These are phyloP conservation scores for Furcula furcula DNA, from an alignment of 2,888 invertebrate genomes.

Conservation along the genomic window DNA sequence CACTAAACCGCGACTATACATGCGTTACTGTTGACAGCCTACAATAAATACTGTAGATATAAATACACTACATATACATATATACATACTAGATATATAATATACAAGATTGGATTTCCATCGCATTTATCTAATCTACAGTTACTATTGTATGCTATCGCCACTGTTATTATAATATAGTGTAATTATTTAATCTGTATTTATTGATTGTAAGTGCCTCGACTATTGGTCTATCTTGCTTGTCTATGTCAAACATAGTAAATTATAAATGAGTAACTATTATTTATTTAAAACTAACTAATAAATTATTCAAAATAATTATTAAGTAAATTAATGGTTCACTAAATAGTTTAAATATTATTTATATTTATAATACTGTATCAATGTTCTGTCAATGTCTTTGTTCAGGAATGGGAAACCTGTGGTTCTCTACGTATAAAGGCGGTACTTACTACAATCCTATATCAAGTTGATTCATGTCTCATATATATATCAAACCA, in stretches of 20 bases:
- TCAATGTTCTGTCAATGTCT: slow-evolving; percentile 6
- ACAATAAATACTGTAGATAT: too few species aligned
- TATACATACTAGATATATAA: too few species aligned
- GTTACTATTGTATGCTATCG: too few species aligned
- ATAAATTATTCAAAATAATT: slow-evolving; percentile 31
- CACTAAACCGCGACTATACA: too few species aligned
- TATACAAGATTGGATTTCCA: too few species aligned
- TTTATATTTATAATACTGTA: slow-evolving; percentile 18
- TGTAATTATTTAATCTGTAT: slow-evolving; percentile 5
- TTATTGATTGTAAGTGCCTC: slow-evolving; percentile 42
- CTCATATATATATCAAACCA: too few species aligned
- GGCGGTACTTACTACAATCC: too few species aligned
- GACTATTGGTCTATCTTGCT: slow-evolving; percentile 28
- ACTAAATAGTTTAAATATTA: slow-evolving; percentile 16
- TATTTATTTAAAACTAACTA: slow-evolving; percentile 34
- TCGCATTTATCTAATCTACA: too few species aligned
- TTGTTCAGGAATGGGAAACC: not conserved
- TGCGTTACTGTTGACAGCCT: too few species aligned
- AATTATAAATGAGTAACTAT: slow-evolving; percentile 30
- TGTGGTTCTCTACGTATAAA: not conserved
- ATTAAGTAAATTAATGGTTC: slow-evolving; percentile 32
- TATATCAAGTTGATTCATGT: too few species aligned
- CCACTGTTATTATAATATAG: too few species aligned
- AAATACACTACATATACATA: too few species aligned
- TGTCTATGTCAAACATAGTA: slow-evolving; percentile 40